Conservation (phyloP, 2,113 vertebrate species). For the Andinoacara biseriatus region DNA sequence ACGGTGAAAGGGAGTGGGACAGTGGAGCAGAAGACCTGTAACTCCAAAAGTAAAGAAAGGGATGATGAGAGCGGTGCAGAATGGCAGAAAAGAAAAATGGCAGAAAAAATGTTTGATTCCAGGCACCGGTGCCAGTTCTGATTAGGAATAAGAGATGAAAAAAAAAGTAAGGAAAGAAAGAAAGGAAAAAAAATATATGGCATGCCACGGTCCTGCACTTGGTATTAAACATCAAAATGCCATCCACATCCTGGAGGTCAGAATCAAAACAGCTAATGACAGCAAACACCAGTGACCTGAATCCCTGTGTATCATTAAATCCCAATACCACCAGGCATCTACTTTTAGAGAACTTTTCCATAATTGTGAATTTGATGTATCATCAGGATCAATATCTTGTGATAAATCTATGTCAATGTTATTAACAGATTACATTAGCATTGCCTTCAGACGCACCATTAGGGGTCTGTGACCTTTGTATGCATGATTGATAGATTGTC, state of each 20-base stretch:
- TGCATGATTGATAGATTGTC: constrained; percentile 75
- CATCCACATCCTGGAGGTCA: constrained; percentile 8
- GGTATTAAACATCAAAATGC: constrained; percentile 1
- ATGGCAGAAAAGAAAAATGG: background rate
- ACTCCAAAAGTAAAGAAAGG: background rate
- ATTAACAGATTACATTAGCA: constrained; percentile 78
- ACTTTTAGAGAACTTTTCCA: constrained; percentile 38
- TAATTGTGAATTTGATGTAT: constrained; percentile 55
- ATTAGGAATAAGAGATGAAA: background rate
- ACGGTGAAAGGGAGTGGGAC: background rate
- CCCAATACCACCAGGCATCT: constrained; percentile 36
- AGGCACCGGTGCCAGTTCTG: background rate
- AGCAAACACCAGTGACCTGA: constrained; percentile 40
- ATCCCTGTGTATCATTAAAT: constrained; percentile 51
- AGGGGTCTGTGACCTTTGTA: constrained; percentile 66
- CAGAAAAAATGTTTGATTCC: background rate
- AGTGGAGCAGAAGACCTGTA: constrained; percentile 4
- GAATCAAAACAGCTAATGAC: constrained; percentile 46
- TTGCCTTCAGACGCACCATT: constrained; percentile 71
- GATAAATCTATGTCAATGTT: constrained; percentile 68
- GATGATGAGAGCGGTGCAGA: background rate
- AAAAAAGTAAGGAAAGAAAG: background rate
- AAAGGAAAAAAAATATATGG: background rate
- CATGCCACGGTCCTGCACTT: background rate
- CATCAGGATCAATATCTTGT: constrained; percentile 58